Evolutionary conservation across 1,140 invertebrate genomes (phyloP).

Genomic region (Formica selysi): DNA sequence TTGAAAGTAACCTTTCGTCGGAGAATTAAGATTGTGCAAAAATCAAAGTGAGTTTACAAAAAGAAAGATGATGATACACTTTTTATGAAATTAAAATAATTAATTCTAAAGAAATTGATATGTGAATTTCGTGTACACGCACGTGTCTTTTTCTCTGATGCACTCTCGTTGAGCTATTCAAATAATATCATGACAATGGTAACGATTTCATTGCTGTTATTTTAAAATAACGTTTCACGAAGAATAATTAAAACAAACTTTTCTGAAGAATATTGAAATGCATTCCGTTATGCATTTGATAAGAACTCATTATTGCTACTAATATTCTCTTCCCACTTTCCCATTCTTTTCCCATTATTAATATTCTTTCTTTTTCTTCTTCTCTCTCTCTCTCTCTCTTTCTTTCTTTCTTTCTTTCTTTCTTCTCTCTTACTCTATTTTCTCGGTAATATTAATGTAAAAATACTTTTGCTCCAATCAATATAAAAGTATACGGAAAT

Average conservation of each 20-base stretch:
- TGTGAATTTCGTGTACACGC: conserved; percentile 5
- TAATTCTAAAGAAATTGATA: neutral
- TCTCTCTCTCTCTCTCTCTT: too few species aligned
- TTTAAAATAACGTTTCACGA: neutral
- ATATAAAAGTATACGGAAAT: neutral
- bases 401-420: neutral
- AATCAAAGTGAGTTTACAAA: neutral
- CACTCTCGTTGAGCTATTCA: neutral
- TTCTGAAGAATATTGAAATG: neutral
- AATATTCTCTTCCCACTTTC: too few species aligned
- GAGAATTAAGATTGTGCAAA: neutral
- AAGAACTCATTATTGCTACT: neutral
- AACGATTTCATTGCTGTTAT: neutral
- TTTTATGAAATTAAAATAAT: neutral
- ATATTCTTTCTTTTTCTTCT: too few species aligned
- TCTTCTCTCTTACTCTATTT: neutral
- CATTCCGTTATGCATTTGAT: neutral
- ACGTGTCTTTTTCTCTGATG: conserved; percentile 17
- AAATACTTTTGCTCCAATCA: neutral
- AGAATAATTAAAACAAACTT: neutral
- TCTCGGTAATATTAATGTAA: neutral
- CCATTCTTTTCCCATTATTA: too few species aligned
- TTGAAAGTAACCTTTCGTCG: neutral
- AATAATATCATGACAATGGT: neutral
- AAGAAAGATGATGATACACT: neutral